Conservation (phyloP, 2,888 invertebrate genomes). For the Balanococcus diminutus region DNA sequence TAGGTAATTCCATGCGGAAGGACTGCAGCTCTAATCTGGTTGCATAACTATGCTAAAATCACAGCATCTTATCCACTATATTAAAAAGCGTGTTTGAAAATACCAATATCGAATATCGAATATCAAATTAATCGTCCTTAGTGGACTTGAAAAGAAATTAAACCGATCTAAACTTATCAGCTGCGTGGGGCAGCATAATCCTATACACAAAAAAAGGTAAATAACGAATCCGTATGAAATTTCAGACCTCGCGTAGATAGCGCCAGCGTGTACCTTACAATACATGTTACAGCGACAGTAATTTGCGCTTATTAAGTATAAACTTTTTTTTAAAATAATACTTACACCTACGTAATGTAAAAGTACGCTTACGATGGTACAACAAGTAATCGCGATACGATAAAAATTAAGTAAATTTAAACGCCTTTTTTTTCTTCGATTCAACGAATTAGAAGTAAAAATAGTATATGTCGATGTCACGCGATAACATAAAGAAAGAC, state of each 20-base stretch:
- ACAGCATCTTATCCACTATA: slow-evolving; percentile 20
- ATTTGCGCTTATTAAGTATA: background rate
- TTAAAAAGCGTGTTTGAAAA: background rate
- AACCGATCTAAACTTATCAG: background rate
- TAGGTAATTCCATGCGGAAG: too few relatives aligned
- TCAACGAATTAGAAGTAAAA: background rate
- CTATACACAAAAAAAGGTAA: background rate
- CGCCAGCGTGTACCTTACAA: too few relatives aligned
- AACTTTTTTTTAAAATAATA: background rate
- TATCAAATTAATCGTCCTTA: background rate
- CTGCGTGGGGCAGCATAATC: too few relatives aligned
- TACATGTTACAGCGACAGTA: too few relatives aligned
- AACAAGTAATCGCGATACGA: background rate
- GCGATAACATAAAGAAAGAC: slow-evolving; percentile 24
- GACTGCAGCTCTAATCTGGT: slow-evolving; percentile 4
- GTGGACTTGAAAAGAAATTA: background rate
- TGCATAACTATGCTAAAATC: slow-evolving; percentile 5
- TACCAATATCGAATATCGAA: background rate
- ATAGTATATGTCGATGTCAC: slow-evolving; percentile 35
- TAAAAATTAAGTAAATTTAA: slow-evolving; percentile 15
- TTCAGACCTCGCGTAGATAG: background rate
- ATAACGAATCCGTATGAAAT: background rate
- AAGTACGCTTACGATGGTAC: too few relatives aligned
- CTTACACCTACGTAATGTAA: background rate
- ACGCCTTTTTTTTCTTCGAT: background rate